Evolutionary conservation across 2,113 vertebrate genomes (phyloP).

Genomic region (Lamprologus tigripictilis): DNA sequence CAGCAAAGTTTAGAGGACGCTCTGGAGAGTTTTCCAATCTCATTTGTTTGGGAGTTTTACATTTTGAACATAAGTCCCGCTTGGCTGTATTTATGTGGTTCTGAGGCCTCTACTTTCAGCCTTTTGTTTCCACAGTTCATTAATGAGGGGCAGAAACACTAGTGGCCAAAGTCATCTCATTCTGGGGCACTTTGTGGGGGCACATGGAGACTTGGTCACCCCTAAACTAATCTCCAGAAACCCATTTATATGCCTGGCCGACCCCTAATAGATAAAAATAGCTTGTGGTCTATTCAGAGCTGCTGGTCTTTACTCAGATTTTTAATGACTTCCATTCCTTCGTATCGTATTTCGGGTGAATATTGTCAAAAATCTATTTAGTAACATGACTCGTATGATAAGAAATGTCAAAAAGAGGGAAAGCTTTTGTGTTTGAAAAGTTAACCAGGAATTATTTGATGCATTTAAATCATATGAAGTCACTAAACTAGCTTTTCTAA

Average conservation of each 20-base stretch:
- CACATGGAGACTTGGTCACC: neutral
- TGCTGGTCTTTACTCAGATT: neutral
- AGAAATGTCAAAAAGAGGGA: neutral
- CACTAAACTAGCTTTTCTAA: neutral
- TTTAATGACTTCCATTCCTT: neutral
- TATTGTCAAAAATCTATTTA: neutral
- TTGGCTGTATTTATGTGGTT: slow-evolving; percentile 34
- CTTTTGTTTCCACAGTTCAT: slow-evolving; percentile 27
- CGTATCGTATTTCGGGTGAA: neutral
- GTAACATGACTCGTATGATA: neutral
- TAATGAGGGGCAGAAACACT: slow-evolving; percentile 9
- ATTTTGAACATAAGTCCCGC: slow-evolving; percentile 41
- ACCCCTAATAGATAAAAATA: neutral
- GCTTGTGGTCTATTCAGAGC: neutral
- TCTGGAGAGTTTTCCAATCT: slow-evolving; percentile 45
- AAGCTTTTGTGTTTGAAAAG: neutral
- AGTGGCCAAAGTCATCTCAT: neutral
- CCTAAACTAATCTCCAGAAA: neutral
- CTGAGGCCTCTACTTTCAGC: neutral
- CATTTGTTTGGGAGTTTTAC: slow-evolving; percentile 60
- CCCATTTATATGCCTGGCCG: neutral
- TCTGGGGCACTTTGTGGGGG: neutral
- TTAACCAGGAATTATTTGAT: neutral
- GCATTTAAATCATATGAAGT: neutral
- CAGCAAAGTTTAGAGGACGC: slow-evolving; percentile 50